phyloP scores from a whole-genome alignment of 2,797 vertebrate genomes.

The Todus mexicanus region DNA sequence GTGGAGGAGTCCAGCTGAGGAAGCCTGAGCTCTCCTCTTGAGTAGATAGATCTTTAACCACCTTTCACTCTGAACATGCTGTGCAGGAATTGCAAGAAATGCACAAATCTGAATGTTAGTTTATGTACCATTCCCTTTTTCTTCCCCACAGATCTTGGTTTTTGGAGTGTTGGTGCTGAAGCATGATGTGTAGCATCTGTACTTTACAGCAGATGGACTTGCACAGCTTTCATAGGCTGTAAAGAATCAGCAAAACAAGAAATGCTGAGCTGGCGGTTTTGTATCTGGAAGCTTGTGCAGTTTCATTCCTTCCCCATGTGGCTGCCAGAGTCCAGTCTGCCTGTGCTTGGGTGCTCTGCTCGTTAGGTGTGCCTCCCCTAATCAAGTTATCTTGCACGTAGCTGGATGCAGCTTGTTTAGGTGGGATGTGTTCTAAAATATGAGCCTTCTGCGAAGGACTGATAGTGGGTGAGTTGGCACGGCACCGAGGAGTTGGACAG shows the following conservation, averaged over 20 bases:
- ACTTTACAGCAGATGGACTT: neutral
- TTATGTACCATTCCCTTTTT: neutral
- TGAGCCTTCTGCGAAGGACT: constrained; percentile 2
- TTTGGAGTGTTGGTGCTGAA: neutral
- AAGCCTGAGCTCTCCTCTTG: neutral
- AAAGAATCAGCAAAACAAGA: neutral
- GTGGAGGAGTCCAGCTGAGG: neutral
- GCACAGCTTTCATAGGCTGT: neutral
- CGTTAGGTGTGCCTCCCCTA: neutral
- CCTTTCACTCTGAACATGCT: fast-evolving
- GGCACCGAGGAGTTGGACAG: neutral
- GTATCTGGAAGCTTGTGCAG: neutral
- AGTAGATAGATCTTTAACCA: neutral
- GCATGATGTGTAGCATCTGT: neutral
- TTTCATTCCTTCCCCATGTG: neutral
- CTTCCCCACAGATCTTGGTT: neutral
- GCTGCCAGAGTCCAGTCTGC: neutral
- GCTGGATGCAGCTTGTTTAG: neutral
- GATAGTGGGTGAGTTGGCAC: neutral
- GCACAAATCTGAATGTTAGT: neutral
- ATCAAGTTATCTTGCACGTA: neutral
- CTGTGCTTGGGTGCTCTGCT: no score
- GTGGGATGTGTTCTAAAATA: neutral
- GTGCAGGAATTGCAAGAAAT: neutral
- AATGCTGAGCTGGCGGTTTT: neutral